Percentiles rank a stretch among this genome's conserved stretches.
Conservation (phyloP, 2,113 vertebrate species). For the Emydocephalus ijimae region DNA sequence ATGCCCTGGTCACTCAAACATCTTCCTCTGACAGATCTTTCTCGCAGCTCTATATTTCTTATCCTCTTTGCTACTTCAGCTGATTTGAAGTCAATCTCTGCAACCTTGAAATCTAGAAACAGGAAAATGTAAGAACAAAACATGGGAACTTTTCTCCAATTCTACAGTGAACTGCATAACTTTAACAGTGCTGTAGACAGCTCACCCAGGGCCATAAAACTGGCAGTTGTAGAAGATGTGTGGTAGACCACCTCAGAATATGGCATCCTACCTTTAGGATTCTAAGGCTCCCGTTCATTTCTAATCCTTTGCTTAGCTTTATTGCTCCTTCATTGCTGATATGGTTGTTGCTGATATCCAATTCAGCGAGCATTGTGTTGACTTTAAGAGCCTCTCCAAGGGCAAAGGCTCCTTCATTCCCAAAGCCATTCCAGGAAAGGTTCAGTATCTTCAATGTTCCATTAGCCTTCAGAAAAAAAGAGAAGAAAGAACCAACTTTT, state of each 20-base stretch:
- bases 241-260: not conserved
- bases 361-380: constrained; percentile 76
- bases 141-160: not conserved
- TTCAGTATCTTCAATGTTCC: constrained; percentile 76
- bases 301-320: constrained; percentile 82
- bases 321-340: constrained; percentile 77
- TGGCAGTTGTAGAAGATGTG: not conserved
- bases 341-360: constrained; percentile 83
- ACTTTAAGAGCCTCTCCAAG: constrained; percentile 84
- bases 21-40: not conserved
- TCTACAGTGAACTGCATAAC: not conserved
- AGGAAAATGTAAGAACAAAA: not conserved
- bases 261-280: constrained; percentile 74
- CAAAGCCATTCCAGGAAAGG: constrained; percentile 87
- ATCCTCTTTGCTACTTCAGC: not conserved
- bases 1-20: not conserved
- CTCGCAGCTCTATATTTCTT: not conserved
- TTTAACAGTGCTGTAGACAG: not conserved
- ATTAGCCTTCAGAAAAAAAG: constrained; percentile 71
- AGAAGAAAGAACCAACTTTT: not conserved
- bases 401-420: constrained; percentile 84
- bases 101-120: not conserved
- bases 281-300: constrained; percentile 78
- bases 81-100: not conserved
- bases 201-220: not conserved